Conservation (phyloP, 2,113 vertebrate species). For the Thermophis baileyi region DNA sequence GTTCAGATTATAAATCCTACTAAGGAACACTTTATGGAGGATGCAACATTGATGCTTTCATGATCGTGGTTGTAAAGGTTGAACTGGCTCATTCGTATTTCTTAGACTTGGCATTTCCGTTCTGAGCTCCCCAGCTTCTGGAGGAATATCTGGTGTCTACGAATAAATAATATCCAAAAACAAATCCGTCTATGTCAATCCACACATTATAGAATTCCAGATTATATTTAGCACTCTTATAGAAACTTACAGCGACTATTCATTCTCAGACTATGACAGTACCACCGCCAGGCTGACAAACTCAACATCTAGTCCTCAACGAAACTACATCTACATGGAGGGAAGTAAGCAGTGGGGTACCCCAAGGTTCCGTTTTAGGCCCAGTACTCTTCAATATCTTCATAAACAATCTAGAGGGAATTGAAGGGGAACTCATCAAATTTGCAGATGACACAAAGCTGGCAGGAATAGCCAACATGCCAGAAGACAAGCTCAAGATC, state of each 20-base stretch:
- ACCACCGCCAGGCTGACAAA: not conserved
- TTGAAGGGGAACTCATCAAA: not conserved
- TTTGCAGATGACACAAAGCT: not conserved
- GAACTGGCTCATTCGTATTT: slow-evolving; percentile 40
- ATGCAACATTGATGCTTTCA: not conserved
- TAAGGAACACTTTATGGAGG: not conserved
- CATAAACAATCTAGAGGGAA: not conserved
- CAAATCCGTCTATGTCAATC: not conserved
- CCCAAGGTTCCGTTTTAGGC: not conserved
- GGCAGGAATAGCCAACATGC: not conserved
- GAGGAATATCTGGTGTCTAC: slow-evolving; percentile 89
- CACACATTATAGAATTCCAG: not conserved
- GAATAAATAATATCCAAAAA: slow-evolving; percentile 44
- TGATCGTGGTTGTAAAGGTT: slow-evolving; percentile 49
- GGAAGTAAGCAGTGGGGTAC: not conserved
- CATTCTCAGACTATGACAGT: not conserved
- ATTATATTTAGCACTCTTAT: not conserved
- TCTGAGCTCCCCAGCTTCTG: slow-evolving; percentile 86
- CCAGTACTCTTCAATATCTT: not conserved
- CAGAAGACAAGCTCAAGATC: not conserved
- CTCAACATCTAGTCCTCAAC: not conserved
- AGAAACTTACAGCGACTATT: not conserved
- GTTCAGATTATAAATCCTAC: not conserved
- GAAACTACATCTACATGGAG: not conserved
- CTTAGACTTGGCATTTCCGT: slow-evolving; percentile 86